Conservation (phyloP, 2,113 vertebrate genomes). For the Numida meleagris region DNA sequence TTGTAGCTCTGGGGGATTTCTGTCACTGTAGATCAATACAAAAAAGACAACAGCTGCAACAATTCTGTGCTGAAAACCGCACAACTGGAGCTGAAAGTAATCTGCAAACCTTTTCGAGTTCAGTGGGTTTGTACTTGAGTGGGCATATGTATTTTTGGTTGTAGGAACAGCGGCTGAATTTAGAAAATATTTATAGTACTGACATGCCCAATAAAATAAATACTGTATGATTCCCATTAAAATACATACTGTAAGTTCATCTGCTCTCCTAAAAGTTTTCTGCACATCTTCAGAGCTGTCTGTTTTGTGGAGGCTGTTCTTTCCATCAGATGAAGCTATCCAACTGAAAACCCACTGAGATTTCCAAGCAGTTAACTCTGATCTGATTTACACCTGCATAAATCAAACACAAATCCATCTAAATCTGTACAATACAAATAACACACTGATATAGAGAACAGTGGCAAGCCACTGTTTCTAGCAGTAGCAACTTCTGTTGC, state of each 20-base stretch:
- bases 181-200: neutral
- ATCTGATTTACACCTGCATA: neutral
- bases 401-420: accelerated
- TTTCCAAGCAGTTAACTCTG: neutral
- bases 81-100: constrained; percentile 41
- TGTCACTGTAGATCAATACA: neutral
- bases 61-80: constrained; percentile 14
- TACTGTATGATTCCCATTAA: neutral
- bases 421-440: neutral
- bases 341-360: neutral
- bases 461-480: neutral
- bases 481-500: neutral
- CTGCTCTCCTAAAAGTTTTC: neutral
- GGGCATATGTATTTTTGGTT: neutral
- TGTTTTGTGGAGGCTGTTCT: neutral
- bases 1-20: constrained; percentile 16
- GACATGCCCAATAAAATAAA: neutral
- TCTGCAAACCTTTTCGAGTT: neutral
- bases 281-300: neutral
- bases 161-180: neutral
- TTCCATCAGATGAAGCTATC: neutral
- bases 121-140: neutral
- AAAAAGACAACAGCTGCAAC: neutral
- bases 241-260: neutral
- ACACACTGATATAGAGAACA: neutral